Conservation (phyloP, 2,113 vertebrate genomes). For the Semnornis frantzii region DNA sequence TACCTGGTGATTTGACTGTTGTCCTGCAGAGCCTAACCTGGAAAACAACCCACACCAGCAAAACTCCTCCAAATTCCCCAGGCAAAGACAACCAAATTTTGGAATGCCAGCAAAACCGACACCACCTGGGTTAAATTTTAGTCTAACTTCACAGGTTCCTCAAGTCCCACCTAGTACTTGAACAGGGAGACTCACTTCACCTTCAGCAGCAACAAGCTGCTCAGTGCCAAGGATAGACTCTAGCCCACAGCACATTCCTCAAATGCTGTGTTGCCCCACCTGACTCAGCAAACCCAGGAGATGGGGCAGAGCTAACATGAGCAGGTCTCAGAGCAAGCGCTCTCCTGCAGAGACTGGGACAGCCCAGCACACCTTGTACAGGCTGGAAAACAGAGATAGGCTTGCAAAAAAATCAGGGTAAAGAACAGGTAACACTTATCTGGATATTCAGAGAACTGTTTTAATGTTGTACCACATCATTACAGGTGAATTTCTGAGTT, state of each 20-base stretch:
- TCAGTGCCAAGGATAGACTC: neutral
- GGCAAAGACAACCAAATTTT: neutral
- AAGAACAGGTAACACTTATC: slow-evolving; percentile 51
- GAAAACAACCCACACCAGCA: neutral
- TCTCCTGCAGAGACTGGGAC: neutral
- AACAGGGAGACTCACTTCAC: neutral
- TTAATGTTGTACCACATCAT: slow-evolving; percentile 61
- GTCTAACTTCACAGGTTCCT: neutral
- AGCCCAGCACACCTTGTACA: neutral
- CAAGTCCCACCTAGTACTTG: neutral
- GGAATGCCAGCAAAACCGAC: neutral
- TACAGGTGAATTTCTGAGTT: slow-evolving; percentile 39
- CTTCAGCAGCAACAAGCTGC: neutral
- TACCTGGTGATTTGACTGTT: neutral
- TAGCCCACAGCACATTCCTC: neutral
- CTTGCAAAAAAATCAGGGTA: neutral
- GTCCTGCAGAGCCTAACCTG: neutral
- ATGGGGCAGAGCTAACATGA: neutral
- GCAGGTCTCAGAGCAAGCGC: neutral
- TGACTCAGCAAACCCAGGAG: neutral
- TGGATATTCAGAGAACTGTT: neutral
- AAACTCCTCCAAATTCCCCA: neutral
- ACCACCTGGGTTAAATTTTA: neutral
- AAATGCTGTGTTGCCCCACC: accelerated
- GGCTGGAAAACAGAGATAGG: neutral